These are phyloP conservation scores for Fregetta grallaria DNA, from an alignment of 2,113 vertebrate genomes.

Conservation along the genomic window DNA sequence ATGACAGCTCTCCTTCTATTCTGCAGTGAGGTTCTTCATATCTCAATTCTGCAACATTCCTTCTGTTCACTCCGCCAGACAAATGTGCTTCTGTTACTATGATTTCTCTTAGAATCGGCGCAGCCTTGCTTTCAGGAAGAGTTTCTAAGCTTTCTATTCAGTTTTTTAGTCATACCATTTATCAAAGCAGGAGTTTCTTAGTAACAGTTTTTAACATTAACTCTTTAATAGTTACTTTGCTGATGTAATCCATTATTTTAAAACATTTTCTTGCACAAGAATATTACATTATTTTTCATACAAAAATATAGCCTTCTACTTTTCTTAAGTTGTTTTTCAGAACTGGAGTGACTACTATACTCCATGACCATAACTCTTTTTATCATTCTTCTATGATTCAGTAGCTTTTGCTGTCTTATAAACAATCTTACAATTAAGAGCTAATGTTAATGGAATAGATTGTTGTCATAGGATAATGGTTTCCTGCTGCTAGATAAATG, in stretches of 20 bases:
- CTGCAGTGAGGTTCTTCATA: conserved; percentile 46
- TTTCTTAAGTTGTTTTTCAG: conserved; percentile 44
- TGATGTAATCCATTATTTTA: conserved; percentile 44
- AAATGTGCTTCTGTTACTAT: conserved; percentile 62
- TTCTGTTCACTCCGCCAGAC: conserved; percentile 50
- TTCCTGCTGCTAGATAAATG: conserved; percentile 80
- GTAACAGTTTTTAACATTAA: conserved; percentile 59
- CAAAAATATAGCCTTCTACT: conserved; percentile 49
- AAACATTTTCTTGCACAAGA: conserved; percentile 7
- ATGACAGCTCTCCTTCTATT: conserved; percentile 53
- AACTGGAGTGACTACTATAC: conserved; percentile 55
- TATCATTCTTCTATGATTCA: conserved; percentile 76
- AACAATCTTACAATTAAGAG: conserved; percentile 80
- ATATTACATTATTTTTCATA: conserved; percentile 48
- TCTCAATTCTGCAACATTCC: conserved; percentile 57
- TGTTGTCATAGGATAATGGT: conserved; percentile 78
- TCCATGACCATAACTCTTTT: conserved; percentile 68
- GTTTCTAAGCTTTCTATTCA: conserved; percentile 58
- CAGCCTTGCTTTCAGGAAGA: conserved; percentile 58
- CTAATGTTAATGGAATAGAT: conserved; percentile 79
- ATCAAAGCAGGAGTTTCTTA: conserved; percentile 44
- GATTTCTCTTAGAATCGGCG: conserved; percentile 59
- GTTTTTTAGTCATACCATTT: conserved; percentile 20
- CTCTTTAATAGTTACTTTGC: conserved; percentile 57
- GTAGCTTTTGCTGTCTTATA: conserved; percentile 77